A percentile compares a stretch with the other conserved stretches of the same genome.
Conservation (phyloP, 2,113 vertebrate species). For the Lepidothrix coronata region DNA sequence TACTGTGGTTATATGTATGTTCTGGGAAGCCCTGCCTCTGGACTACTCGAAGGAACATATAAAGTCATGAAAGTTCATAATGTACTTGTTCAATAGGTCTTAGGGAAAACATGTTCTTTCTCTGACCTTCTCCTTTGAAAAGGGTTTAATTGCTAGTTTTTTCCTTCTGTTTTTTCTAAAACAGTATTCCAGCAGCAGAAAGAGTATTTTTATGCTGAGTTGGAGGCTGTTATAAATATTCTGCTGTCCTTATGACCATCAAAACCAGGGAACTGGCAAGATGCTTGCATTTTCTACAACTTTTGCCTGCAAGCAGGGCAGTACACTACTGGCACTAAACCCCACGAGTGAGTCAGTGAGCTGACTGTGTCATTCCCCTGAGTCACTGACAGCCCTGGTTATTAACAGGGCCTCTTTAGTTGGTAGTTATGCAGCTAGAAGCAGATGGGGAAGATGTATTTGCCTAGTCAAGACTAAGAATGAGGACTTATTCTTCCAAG, state of each 20-base stretch:
- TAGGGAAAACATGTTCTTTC: neutral
- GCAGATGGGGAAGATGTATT: neutral
- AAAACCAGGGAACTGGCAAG: neutral
- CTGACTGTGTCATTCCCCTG: neutral
- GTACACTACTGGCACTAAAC: neutral
- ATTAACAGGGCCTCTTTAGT: neutral
- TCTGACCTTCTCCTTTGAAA: neutral
- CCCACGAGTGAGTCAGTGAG: fast-evolving
- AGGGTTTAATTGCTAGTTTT: neutral
- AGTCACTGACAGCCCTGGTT: neutral
- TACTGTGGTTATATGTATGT: neutral
- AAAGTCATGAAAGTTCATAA: neutral
- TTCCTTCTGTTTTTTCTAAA: neutral
- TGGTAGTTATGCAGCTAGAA: neutral
- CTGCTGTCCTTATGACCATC: neutral
- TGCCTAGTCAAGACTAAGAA: neutral
- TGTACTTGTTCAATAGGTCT: neutral
- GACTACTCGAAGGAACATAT: neutral
- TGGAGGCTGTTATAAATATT: constrained; percentile 3
- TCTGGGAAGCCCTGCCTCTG: neutral
- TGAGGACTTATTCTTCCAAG: neutral
- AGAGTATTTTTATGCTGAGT: neutral
- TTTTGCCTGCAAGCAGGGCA: neutral
- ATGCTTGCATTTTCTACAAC: neutral
- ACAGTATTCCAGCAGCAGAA: neutral